Evolutionary conservation across 1,140 invertebrate genomes (phyloP).

Genomic region (Wasmannia auropunctata): DNA sequence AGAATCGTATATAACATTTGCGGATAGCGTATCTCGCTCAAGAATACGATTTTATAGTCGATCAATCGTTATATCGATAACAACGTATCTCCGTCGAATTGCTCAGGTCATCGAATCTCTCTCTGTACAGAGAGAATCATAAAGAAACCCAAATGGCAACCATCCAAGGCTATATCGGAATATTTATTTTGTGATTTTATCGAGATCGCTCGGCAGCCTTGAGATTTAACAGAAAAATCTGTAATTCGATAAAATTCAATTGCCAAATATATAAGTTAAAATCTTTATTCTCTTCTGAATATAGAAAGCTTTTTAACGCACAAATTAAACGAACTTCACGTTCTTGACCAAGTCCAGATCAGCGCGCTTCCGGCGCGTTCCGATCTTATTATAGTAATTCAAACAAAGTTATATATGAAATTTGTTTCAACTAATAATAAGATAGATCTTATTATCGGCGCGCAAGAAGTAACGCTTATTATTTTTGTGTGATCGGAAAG

Average conservation of each 20-base stretch:
- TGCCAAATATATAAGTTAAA: not conserved
- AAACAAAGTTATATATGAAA: not conserved
- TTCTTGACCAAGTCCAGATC: not conserved
- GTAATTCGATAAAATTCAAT: not conserved
- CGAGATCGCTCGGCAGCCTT: not conserved
- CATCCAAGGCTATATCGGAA: constrained; percentile 36
- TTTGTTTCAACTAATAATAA: not conserved
- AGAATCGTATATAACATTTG: constrained; percentile 13
- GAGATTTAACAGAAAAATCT: not conserved
- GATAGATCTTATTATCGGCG: not conserved
- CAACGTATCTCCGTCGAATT: not conserved
- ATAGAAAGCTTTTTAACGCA: not conserved
- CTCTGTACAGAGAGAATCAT: not conserved
- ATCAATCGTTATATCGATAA: constrained; percentile 36
- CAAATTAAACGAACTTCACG: not conserved
- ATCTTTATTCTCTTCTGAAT: not conserved
- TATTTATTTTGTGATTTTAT: constrained; percentile 57
- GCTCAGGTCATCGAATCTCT: constrained; percentile 12
- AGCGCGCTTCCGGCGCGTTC: not conserved
- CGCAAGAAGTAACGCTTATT: not conserved
- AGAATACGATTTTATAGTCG: not conserved
- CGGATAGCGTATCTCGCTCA: not conserved
- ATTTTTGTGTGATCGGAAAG: not conserved
- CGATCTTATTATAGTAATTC: not conserved
- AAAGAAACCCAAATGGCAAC: constrained; percentile 41